A percentile compares a stretch with the other conserved stretches of the same genome.
These are phyloP conservation scores for Drosophila antonietae DNA, from an alignment of 2,888 invertebrate genomes.

Conservation along the genomic window DNA sequence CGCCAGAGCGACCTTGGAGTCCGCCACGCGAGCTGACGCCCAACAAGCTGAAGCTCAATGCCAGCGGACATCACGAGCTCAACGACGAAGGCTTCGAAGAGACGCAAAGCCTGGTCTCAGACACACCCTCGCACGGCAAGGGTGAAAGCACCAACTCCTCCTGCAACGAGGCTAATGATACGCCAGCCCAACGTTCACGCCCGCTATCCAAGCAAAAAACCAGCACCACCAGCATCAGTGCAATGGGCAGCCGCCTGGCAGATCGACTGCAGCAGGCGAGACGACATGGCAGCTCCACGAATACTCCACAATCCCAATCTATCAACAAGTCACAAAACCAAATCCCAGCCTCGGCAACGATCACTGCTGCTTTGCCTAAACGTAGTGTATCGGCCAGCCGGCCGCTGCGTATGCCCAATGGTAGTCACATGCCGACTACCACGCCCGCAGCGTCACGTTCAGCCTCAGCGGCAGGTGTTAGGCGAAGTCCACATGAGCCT, in stretches of 20 bases:
- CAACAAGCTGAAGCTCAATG: conserved; percentile 68
- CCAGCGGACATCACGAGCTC: conserved; percentile 86
- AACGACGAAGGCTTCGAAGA: conserved; percentile 97
- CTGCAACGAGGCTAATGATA: conserved; percentile 88
- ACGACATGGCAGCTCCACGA: conserved; percentile 42
- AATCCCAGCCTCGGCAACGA: conserved; percentile 20
- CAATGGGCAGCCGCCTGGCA: conserved; percentile 65
- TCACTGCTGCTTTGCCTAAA: conserved; percentile 40
- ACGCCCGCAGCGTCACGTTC: conserved; percentile 85
- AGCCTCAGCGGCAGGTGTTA: conserved; percentile 45
- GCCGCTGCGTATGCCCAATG: conserved; percentile 86
- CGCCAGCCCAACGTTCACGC: conserved; percentile 72
- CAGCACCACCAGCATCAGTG: conserved; percentile 60
- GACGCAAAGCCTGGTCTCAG: conserved; percentile 94
- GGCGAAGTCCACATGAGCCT: conserved; percentile 56
- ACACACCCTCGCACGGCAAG: conserved; percentile 92
- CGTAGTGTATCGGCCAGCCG: conserved; percentile 84
- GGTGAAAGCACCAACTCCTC: conserved; percentile 88
- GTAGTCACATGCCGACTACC: conserved; percentile 87
- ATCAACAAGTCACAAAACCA: conserved; percentile 58
- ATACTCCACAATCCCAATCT: background rate
- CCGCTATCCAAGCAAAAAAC: conserved; percentile 61
- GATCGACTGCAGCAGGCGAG: conserved; percentile 73
- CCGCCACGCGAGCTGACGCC: conserved; percentile 83
- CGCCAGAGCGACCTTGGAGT: conserved; percentile 87